Evolutionary conservation across 2,797 vertebrate genomes (phyloP).

Genomic region (Lepidocolaptes lacrymiger): DNA sequence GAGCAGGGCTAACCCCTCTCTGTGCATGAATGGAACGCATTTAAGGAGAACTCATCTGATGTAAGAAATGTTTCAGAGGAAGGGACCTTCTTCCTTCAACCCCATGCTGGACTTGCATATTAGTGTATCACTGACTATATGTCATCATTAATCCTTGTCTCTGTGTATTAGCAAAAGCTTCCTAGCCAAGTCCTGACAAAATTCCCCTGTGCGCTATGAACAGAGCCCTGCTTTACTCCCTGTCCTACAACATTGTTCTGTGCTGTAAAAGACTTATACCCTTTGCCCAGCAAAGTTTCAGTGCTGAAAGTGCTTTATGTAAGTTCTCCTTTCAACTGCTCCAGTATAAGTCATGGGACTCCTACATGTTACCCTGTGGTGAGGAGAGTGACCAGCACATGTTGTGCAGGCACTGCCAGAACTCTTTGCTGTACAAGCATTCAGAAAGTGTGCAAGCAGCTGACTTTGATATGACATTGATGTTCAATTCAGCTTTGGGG

Average conservation of each 20-base stretch:
- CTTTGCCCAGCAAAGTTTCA: background rate
- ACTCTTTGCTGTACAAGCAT: background rate
- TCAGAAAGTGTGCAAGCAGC: background rate
- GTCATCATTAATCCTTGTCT: background rate
- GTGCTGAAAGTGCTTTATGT: background rate
- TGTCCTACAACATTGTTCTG: background rate
- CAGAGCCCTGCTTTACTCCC: background rate
- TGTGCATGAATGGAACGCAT: background rate
- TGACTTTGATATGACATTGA: background rate
- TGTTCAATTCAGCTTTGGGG: background rate
- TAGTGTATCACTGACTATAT: background rate
- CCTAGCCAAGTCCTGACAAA: background rate
- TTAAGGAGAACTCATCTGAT: background rate
- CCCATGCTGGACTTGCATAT: background rate
- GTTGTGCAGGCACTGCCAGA: background rate
- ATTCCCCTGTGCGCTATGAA: background rate
- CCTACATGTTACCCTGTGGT: background rate
- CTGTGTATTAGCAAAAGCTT: background rate
- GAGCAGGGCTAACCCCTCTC: slow-evolving; percentile 19
- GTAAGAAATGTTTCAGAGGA: background rate
- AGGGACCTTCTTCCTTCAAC: background rate
- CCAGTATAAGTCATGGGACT: background rate
- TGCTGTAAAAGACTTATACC: background rate
- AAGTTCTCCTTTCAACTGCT: background rate
- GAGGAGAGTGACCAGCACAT: accelerated